Evolutionary conservation across 2,888 invertebrate genomes (phyloP), one percentile per base, ranked within the genome.

Genomic region (Rhagonycha lutea): DNA sequence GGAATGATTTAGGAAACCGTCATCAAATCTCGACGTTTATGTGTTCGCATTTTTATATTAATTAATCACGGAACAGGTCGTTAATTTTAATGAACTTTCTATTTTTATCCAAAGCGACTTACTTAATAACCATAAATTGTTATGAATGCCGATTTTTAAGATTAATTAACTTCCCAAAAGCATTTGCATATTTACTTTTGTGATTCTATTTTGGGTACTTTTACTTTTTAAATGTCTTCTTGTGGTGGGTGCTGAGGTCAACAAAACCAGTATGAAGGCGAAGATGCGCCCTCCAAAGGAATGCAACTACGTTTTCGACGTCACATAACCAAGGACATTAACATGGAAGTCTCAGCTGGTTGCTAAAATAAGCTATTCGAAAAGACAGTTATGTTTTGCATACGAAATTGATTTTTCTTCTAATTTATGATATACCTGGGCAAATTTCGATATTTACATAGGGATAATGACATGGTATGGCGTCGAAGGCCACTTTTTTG

Each of bases 261-360:
- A 74, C 70, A 77, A 68, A 77, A 77, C 77, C 74, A 72, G 77
- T 77, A 60, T 29, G 72, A 72, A 72, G 73, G 76, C 78, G 79
- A 75, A 73, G 79, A 78, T 80, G 80, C 81, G 81, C 81, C 81
- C 81, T 81, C 80, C 70, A 75, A 75, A 80, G 79, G 81, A 81
- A 81, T 81, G 81, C 78, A 75, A 73, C 76, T 76, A 47, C 63
- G 79, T 78, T 76, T 75, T 72, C 65, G 72, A 77, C 77, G 72
- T 73, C 72, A 74, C 70, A 14, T 47, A 28, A 69, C 61, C 72
- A 72, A 77, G 69, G 74, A 74, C 70, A 72, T 75, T 77, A 74
- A 69, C 74, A 72, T 71, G 73, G 79, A 72, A 63, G 70, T 32
- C 73, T 69, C 74, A 71, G 69, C 72, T 75, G 74, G 69, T 61